These are phyloP conservation scores for Halichoeres trimaculatus DNA, from an alignment of 2,113 vertebrate species.

Conservation along the genomic window DNA sequence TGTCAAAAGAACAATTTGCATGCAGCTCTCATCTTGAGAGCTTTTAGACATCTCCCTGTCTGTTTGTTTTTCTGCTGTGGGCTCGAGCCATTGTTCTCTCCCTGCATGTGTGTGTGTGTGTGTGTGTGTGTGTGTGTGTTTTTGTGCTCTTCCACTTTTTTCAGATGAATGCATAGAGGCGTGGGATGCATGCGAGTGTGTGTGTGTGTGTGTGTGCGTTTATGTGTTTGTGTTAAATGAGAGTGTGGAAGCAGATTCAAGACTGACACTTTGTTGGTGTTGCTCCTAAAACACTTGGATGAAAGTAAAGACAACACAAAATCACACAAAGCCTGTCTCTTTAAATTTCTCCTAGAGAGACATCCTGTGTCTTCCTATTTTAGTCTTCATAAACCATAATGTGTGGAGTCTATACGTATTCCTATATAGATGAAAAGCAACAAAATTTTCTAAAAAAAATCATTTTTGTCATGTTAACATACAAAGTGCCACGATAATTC, in stretches of 20 bases:
- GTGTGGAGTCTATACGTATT: neutral
- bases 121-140: constrained; percentile 24
- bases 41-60: constrained; percentile 77
- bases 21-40: constrained; percentile 80
- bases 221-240: constrained; percentile 12
- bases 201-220: neutral
- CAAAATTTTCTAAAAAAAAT: too few relatives aligned
- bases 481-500: neutral
- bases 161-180: constrained; percentile 35
- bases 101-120: constrained; percentile 9
- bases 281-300: constrained; percentile 37
- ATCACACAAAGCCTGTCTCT: neutral
- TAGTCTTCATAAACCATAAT: neutral
- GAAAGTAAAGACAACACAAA: constrained; percentile 17
- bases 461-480: neutral
- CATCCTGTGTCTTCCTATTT: too few relatives aligned
- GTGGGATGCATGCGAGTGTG: constrained; percentile 6
- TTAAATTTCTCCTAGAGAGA: too few relatives aligned
- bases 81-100: constrained; percentile 68
- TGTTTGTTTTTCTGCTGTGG: constrained; percentile 73
- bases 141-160: constrained; percentile 30
- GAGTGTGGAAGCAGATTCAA: constrained; percentile 43
- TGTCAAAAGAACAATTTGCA: constrained; percentile 82
- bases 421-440: too few relatives aligned
- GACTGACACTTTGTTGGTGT: constrained; percentile 42